phyloP scores from a whole-genome alignment of 2,113 vertebrate genomes.

The Platycercus adscitus region DNA sequence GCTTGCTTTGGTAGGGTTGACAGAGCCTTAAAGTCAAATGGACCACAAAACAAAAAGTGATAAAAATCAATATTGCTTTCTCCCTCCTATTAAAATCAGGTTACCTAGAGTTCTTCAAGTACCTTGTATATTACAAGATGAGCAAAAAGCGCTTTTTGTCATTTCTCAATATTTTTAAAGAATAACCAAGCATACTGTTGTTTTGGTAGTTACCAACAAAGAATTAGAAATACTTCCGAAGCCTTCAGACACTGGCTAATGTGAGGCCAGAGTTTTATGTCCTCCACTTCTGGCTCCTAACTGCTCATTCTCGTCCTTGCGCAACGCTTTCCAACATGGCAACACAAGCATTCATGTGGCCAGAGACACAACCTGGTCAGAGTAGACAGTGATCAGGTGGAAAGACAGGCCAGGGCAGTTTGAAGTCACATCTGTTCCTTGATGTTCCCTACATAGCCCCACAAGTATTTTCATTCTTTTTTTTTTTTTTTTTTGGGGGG shows the following conservation, averaged over 20 bases:
- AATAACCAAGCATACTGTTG: background rate
- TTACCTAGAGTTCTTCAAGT: background rate
- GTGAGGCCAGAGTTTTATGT: rapidly evolving
- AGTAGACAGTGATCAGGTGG: background rate
- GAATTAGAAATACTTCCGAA: background rate
- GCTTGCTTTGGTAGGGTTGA: background rate
- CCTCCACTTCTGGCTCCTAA: background rate
- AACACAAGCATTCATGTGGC: background rate
- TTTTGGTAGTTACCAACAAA: background rate
- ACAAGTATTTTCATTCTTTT: background rate
- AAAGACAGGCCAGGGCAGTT: background rate
- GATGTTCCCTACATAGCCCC: rapidly evolving
- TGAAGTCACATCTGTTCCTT: background rate
- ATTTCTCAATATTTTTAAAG: background rate
- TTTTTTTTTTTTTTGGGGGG: too few species aligned
- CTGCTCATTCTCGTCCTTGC: background rate
- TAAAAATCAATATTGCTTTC: background rate
- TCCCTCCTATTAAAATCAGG: background rate
- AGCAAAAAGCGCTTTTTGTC: background rate
- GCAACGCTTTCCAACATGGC: background rate
- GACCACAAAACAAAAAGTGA: background rate
- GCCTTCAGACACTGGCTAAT: background rate
- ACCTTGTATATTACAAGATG: background rate
- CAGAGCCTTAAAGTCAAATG: background rate
- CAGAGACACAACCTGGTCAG: background rate